Percentiles rank a stretch among this genome's conserved stretches.
Conservation (phyloP, 2,797 vertebrate genomes). For the Acanthiza pusilla region DNA sequence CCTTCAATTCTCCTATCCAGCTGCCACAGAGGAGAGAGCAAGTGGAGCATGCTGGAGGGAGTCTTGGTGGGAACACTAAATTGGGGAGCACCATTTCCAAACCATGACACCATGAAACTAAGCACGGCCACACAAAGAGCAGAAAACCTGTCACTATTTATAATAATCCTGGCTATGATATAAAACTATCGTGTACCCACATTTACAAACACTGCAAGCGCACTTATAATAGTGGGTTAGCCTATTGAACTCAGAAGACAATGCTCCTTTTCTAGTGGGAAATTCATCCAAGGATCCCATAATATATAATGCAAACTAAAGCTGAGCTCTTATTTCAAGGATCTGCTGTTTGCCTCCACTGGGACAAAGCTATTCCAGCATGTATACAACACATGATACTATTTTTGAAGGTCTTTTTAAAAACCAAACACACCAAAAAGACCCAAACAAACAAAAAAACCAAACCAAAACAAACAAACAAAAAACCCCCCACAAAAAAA, state of each 20-base stretch:
- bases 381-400: neutral
- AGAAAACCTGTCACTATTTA: neutral
- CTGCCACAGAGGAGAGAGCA: neutral
- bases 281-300: neutral
- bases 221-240: neutral
- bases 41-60: neutral
- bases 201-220: neutral
- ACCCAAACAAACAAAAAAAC: neutral
- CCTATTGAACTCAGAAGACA: neutral
- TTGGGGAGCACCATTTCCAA: neutral
- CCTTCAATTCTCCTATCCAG: neutral
- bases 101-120: neutral
- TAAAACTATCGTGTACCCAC: neutral
- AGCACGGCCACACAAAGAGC: neutral
- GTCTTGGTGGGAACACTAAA: neutral
- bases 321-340: neutral
- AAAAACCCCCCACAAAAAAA: accelerated
- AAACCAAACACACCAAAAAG: neutral
- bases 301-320: neutral
- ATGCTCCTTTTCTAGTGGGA: neutral
- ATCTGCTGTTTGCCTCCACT: neutral
- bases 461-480: neutral
- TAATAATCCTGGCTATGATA: neutral
- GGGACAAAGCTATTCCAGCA: neutral
- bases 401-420: neutral